phyloP scores from a whole-genome alignment of 2,113 vertebrate genomes.

The Lichenostomus cassidix region DNA sequence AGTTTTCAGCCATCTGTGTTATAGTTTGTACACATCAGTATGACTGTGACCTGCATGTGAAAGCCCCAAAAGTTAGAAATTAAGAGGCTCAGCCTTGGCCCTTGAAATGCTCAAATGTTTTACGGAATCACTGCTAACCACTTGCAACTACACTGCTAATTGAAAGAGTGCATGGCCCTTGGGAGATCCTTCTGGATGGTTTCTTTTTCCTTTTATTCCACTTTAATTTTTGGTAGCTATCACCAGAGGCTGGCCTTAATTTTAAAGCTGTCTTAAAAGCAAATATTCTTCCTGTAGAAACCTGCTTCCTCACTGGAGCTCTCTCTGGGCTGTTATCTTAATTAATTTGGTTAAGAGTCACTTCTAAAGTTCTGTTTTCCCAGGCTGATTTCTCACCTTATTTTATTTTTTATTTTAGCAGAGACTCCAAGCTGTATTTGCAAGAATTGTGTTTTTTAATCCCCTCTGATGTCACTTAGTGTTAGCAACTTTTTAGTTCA shows the following conservation, averaged over 20 bases:
- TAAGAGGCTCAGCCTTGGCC: not conserved
- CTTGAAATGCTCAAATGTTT: accelerated
- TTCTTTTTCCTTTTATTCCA: not conserved
- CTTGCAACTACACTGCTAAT: not conserved
- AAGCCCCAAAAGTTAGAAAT: not conserved
- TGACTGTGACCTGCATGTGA: not conserved
- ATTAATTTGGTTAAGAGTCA: not conserved
- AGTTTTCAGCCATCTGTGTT: not conserved
- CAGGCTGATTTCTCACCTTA: not conserved
- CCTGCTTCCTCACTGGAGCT: not conserved
- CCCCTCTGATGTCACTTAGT: not conserved
- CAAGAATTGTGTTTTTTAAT: not conserved
- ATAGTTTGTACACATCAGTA: not conserved
- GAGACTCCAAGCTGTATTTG: not conserved
- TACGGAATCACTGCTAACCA: not conserved
- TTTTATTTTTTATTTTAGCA: not conserved
- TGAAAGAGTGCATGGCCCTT: not conserved
- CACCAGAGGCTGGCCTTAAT: not conserved
- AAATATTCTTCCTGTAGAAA: not conserved
- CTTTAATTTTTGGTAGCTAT: not conserved
- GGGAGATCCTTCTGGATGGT: not conserved
- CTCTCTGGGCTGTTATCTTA: not conserved
- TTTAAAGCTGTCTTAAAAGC: not conserved
- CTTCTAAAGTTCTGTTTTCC: not conserved
- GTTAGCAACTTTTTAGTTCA: not conserved